These are phyloP conservation scores for Podargus strigoides DNA, from an alignment of 2,797 vertebrate genomes.

Conservation along the genomic window DNA sequence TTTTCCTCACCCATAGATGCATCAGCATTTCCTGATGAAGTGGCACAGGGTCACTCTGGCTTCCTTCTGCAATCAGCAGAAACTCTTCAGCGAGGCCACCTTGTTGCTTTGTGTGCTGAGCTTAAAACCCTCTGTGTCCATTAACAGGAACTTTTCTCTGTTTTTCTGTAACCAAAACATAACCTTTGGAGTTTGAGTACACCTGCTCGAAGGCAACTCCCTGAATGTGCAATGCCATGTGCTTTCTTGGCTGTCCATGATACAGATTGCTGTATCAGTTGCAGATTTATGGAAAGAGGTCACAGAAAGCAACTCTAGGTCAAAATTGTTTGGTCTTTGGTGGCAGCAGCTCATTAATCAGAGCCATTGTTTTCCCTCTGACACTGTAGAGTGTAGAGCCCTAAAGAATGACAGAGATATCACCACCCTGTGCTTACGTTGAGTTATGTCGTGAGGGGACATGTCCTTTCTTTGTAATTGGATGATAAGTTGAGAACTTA, in stretches of 20 bases:
- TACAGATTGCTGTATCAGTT: not conserved
- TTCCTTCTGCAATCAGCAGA: slow-evolving; percentile 45
- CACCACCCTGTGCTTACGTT: not conserved
- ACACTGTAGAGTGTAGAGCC: not conserved
- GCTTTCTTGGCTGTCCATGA: not conserved
- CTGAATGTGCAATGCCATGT: accelerated
- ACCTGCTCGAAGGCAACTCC: not conserved
- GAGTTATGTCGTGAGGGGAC: not conserved
- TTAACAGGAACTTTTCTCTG: not conserved
- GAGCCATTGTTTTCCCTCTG: slow-evolving; percentile 5
- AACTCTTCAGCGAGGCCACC: not conserved
- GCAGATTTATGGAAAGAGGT: slow-evolving; percentile 24
- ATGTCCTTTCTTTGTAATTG: not conserved
- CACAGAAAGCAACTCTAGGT: slow-evolving; percentile 22
- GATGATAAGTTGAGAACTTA: not conserved
- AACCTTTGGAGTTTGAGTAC: not conserved
- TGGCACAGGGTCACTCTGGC: not conserved
- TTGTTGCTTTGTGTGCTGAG: not conserved
- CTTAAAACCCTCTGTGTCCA: not conserved
- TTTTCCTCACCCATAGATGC: not conserved
- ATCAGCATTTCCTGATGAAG: slow-evolving; percentile 20
- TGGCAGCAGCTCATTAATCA: slow-evolving; percentile 46
- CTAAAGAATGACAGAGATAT: not conserved
- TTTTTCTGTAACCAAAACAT: not conserved
- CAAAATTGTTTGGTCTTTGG: slow-evolving; percentile 30